Conservation (phyloP, 1,140 invertebrate genomes). For the Trichonephila clavipes region DNA sequence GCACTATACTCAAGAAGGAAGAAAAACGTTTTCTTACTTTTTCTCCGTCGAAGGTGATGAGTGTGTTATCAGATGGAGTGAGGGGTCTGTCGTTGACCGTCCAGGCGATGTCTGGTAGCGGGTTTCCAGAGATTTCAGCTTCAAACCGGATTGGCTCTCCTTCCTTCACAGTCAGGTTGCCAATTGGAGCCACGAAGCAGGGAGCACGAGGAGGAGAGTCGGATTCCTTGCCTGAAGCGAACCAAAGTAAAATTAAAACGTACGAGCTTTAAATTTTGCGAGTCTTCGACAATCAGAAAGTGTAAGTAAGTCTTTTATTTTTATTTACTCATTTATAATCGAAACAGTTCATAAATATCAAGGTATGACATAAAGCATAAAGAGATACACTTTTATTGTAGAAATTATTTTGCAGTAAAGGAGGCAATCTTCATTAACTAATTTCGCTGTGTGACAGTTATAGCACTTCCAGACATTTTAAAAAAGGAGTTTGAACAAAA, state of each 20-base stretch:
- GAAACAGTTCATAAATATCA: too few relatives aligned
- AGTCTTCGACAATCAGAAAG: too few relatives aligned
- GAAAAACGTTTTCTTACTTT: constrained; percentile 78
- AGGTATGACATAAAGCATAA: too few relatives aligned
- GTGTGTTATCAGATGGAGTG: constrained; percentile 84
- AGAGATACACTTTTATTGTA: too few relatives aligned
- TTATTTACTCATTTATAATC: too few relatives aligned
- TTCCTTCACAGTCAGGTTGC: constrained; percentile 89
- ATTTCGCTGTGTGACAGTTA: too few relatives aligned
- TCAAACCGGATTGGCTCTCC: constrained; percentile 82
- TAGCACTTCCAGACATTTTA: too few relatives aligned
- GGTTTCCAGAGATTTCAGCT: constrained; percentile 86
- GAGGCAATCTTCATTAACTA: too few relatives aligned
- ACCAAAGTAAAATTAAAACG: neutral
- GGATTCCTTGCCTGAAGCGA: constrained; percentile 65
- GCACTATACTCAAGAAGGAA: neutral
- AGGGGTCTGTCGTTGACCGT: constrained; percentile 88
- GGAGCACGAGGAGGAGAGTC: constrained; percentile 82
- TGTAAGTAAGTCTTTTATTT: too few relatives aligned
- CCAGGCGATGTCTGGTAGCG: constrained; percentile 92
- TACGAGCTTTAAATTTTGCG: too few relatives aligned
- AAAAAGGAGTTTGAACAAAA: too few relatives aligned
- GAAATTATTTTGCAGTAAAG: too few relatives aligned
- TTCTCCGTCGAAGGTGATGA: constrained; percentile 90
- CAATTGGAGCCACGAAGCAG: constrained; percentile 87